Conservation (phyloP, 2,113 vertebrate species). For the Synodontis membranacea region DNA sequence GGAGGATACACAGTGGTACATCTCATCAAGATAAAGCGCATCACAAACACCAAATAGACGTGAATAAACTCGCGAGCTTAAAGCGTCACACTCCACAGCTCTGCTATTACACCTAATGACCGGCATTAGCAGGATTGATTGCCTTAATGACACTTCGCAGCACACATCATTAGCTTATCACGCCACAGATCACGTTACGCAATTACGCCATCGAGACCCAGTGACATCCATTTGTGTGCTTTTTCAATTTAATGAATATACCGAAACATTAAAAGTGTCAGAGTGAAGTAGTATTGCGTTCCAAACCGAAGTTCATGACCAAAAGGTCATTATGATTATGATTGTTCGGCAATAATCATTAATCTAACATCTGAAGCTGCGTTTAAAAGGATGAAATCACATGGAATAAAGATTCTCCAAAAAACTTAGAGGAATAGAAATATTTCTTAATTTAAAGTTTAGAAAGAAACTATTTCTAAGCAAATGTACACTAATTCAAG, state of each 20-base stretch:
- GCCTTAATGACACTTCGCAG: conserved; percentile 60
- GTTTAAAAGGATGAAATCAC: neutral
- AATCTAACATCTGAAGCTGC: neutral
- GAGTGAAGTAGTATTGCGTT: neutral
- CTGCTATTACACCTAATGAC: conserved; percentile 61
- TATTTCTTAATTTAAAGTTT: no score
- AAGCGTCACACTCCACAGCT: conserved; percentile 39
- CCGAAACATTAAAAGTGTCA: conserved; percentile 26
- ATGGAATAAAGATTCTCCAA: neutral
- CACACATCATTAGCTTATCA: conserved; percentile 66
- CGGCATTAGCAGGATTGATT: conserved; percentile 59
- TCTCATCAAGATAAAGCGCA: conserved; percentile 21
- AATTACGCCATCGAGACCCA: conserved; percentile 48
- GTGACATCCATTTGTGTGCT: conserved; percentile 36
- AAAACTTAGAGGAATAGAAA: neutral
- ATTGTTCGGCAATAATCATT: neutral
- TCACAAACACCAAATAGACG: conserved; percentile 16
- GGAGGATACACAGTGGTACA: neutral
- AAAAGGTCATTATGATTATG: neutral
- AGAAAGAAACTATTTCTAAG: no score
- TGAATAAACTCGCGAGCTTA: conserved; percentile 49
- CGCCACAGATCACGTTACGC: conserved; percentile 49
- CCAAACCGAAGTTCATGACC: neutral
- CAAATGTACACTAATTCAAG: no score
- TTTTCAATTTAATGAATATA: conserved; percentile 37